These are phyloP conservation scores for Python bivittatus DNA, from an alignment of 2,113 vertebrate genomes.

Conservation along the genomic window DNA sequence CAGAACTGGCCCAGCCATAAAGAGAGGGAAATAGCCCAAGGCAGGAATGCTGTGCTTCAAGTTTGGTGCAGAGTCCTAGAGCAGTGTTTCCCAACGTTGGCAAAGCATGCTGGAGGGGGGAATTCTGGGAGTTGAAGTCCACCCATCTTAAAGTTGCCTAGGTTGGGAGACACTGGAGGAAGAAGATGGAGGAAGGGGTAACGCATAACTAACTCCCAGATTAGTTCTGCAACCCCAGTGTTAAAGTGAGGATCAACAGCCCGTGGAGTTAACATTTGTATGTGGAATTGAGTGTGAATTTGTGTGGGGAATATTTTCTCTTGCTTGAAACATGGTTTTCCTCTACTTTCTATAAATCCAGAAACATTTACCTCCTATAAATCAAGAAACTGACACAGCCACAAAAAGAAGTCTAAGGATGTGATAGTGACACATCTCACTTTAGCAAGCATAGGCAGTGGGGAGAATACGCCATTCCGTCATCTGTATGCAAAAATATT, in stretches of 20 bases:
- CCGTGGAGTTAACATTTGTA: neutral
- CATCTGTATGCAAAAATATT: neutral
- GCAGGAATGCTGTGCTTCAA: neutral
- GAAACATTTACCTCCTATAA: constrained; percentile 17
- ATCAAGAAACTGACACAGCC: neutral
- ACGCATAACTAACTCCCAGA: too few species aligned
- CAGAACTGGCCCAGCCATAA: too few species aligned
- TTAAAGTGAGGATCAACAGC: neutral
- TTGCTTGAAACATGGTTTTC: neutral
- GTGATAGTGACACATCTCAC: neutral
- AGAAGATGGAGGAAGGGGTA: too few species aligned
- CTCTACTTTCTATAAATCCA: constrained; percentile 34
- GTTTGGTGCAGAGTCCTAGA: neutral
- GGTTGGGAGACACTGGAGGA: too few species aligned
- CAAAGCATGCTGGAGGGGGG: too few species aligned
- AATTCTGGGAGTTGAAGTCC: too few species aligned
- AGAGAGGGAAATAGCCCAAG: too few species aligned
- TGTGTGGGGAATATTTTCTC: neutral
- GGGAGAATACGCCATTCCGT: neutral
- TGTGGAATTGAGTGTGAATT: too few species aligned
- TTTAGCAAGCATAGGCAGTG: rapidly evolving
- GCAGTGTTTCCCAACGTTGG: too few species aligned
- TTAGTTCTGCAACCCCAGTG: too few species aligned
- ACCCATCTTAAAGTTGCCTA: too few species aligned
- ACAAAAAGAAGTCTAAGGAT: neutral